These are phyloP conservation scores for Scaptomyza hsui DNA, from an alignment of 1,140 invertebrate genomes.

Conservation along the genomic window DNA sequence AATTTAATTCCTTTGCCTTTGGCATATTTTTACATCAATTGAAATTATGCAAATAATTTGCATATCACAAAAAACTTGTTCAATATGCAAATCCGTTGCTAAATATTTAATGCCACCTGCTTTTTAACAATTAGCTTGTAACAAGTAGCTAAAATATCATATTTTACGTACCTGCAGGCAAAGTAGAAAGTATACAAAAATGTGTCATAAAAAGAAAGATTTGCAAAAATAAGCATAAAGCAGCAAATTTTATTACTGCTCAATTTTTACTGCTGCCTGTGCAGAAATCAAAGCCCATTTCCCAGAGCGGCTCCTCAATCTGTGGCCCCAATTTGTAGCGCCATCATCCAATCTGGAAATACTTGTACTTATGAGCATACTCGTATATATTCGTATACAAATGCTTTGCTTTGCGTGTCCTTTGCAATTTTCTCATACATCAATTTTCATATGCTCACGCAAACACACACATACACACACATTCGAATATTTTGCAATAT, in stretches of 20 bases:
- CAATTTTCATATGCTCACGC: conserved; percentile 73
- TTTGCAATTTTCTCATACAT: conserved; percentile 79
- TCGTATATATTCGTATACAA: conserved; percentile 34
- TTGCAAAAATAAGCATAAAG: conserved; percentile 14
- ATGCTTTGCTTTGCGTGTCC: conserved; percentile 75
- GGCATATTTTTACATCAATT: conserved; percentile 20
- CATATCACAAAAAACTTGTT: neutral
- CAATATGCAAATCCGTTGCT: conserved; percentile 52
- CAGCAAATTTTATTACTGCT: conserved; percentile 64
- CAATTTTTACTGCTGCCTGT: conserved; percentile 55
- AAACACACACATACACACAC: conserved; percentile 8
- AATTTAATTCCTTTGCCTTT: neutral
- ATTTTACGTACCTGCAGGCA: conserved; percentile 40
- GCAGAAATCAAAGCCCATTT: conserved; percentile 72
- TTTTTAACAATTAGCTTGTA: conserved; percentile 28
- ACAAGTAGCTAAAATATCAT: conserved; percentile 3
- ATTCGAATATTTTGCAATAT: conserved; percentile 53
- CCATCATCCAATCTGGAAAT: conserved; percentile 61
- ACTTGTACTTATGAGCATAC: conserved; percentile 28
- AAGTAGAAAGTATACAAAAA: conserved; percentile 21
- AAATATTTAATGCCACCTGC: conserved; percentile 12
- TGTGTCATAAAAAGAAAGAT: conserved; percentile 28
- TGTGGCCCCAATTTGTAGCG: conserved; percentile 44
- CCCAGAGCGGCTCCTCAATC: conserved; percentile 40
- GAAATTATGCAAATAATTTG: conserved; percentile 39